Evolutionary conservation across 2,113 vertebrate genomes (phyloP), one percentile per base, ranked within the genome.

Genomic region (Scytalopus superciliaris): DNA sequence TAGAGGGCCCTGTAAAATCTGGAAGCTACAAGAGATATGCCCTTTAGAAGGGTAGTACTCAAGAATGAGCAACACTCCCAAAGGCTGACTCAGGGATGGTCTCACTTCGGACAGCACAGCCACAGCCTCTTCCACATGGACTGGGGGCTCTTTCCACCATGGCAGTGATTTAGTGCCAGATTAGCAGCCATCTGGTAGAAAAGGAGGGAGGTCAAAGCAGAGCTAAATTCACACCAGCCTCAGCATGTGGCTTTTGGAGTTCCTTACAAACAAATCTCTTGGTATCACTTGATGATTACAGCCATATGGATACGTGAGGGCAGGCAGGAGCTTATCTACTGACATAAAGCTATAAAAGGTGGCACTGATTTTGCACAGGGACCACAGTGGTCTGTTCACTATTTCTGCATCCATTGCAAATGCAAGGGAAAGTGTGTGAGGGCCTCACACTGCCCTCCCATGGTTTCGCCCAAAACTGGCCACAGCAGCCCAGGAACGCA

Each of bases 291-390:
- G 10, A 67, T 96, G 90, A 94, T 96, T 96, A 4, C 83, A 92
- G 93, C 94, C 87, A 84, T 56, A 96, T 95, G 96, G 93, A 55
- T 62, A 42, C 1, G 28, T 30, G 35, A 86, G 77, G 55, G 77
- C 78, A 89, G 37, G 82, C 56, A 31, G 78, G 89, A 93, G 52
- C 89, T 87, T 81, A 68, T 92, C 70, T 37, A 77, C 2, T 37
- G 73, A 89, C 39, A 83, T 2, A 69, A 31, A 93, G 47, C 90
- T 76, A 24, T 55, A 96, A 90, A 93, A 89, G 88, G 83, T 93
- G 93, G 75, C 85, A 86, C 63, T 95, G 94, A 97, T 90, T 70
- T 72, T 96, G 88, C 80, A 56, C 85, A 90, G 90, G 63, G 84
- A 57, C 64, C 53, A 12, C 47, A 40, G 30, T 16, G 84, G 12